Evolutionary conservation across 37 sponge, comb jelly and placozoan genomes (phyloP).

Genomic region (Axinella damicornis): DNA sequence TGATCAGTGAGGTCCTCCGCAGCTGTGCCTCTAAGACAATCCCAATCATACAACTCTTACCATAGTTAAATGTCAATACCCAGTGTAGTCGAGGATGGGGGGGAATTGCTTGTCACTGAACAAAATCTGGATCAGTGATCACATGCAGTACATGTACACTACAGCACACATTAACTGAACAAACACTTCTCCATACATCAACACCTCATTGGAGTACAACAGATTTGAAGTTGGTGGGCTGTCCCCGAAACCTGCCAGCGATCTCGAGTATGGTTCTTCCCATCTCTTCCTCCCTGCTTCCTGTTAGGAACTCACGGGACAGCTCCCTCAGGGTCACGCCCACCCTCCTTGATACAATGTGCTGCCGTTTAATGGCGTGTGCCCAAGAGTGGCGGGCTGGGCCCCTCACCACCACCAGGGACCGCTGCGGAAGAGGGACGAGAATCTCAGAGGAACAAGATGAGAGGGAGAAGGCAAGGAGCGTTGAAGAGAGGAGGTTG

Average conservation of each 20-base stretch:
- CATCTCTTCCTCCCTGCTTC: constrained; percentile 49
- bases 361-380: constrained; percentile 85
- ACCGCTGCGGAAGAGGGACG: constrained; percentile 80
- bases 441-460: background rate
- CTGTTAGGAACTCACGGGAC: constrained; percentile 60
- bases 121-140: too few relatives aligned
- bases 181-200: too few relatives aligned
- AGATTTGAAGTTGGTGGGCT: constrained; percentile 39
- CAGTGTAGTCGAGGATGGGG: too few relatives aligned
- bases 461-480: constrained; percentile 72
- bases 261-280: constrained; percentile 63
- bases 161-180: too few relatives aligned
- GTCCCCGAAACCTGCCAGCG: constrained; percentile 57
- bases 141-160: too few relatives aligned
- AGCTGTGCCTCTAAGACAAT: too few relatives aligned
- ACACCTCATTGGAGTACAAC: background rate
- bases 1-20: too few relatives aligned
- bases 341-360: constrained; percentile 79
- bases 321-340: constrained; percentile 92
- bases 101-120: too few relatives aligned
- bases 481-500: constrained; percentile 85
- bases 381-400: constrained; percentile 83
- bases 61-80: too few relatives aligned
- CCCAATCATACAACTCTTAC: too few relatives aligned
- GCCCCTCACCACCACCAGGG: constrained; percentile 84